Percentiles rank a stretch among this genome's conserved stretches.
phyloP scores from a whole-genome alignment of 1,140 invertebrate genomes.

The Penaeus japonicus region DNA sequence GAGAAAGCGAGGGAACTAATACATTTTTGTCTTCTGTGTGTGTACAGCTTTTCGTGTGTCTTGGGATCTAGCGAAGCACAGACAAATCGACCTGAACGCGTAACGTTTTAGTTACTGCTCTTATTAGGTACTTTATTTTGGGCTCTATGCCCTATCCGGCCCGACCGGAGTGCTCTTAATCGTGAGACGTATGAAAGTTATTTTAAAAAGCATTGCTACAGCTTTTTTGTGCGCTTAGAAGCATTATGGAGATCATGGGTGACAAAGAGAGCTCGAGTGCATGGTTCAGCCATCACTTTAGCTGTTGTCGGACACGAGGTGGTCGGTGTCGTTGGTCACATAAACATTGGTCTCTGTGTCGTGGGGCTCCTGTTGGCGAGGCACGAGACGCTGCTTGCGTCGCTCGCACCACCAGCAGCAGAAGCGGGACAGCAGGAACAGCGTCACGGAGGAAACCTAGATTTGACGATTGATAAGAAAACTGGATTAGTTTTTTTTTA shows the following conservation, averaged over 20 bases:
- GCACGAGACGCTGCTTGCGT: slow-evolving; percentile 46
- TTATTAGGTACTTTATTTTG: too few species aligned
- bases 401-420: slow-evolving; percentile 55
- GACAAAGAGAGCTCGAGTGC: not conserved
- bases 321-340: slow-evolving; percentile 54
- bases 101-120: too few species aligned
- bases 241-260: not conserved
- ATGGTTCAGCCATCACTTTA: not conserved
- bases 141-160: too few species aligned
- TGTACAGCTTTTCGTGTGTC: too few species aligned
- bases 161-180: too few species aligned
- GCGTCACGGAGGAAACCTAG: slow-evolving; percentile 52
- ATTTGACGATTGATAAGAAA: not conserved
- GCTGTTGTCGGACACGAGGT: slow-evolving; percentile 50
- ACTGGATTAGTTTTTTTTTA: not conserved
- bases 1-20: too few species aligned
- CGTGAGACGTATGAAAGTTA: too few species aligned
- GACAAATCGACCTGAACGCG: too few species aligned
- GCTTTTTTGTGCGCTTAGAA: not conserved
- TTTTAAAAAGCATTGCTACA: too few species aligned
- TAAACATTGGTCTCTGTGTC: slow-evolving; percentile 54
- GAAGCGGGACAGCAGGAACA: slow-evolving; percentile 48
- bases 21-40: too few species aligned
- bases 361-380: slow-evolving; percentile 34
- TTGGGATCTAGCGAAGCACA: too few species aligned